These are phyloP conservation scores for Oasisia sp. DNA, from an alignment of 2,888 invertebrate species.

Conservation along the genomic window DNA sequence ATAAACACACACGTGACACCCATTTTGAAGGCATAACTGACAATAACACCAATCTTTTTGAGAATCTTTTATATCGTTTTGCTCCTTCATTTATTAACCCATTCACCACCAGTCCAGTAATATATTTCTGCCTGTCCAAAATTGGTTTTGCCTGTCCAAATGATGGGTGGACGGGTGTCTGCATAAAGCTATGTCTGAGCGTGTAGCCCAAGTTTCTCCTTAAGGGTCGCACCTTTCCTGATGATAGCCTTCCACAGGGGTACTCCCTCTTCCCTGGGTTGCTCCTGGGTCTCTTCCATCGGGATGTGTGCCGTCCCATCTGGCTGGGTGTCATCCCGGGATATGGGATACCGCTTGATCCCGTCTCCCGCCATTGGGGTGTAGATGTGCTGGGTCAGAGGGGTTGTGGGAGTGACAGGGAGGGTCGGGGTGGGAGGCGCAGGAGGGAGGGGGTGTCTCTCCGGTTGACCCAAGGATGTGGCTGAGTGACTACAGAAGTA, in stretches of 20 bases:
- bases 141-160: no score
- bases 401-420: not conserved
- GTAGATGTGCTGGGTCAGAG: not conserved
- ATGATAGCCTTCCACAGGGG: not conserved
- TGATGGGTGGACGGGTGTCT: no score
- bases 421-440: not conserved
- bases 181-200: not conserved
- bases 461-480: not conserved
- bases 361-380: not conserved
- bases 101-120: no score
- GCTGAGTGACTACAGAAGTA: not conserved
- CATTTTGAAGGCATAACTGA: no score
- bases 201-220: not conserved
- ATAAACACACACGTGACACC: no score
- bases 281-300: conserved; percentile 17
- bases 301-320: not conserved
- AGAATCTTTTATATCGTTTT: no score
- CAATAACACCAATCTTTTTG: no score
- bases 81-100: no score
- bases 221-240: not conserved
- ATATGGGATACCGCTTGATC: not conserved
- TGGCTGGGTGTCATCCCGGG: not conserved
- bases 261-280: not conserved
- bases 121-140: no score
- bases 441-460: not conserved